Conservation (phyloP, 2,888 invertebrate genomes). For the Lomographa bimaculata region DNA sequence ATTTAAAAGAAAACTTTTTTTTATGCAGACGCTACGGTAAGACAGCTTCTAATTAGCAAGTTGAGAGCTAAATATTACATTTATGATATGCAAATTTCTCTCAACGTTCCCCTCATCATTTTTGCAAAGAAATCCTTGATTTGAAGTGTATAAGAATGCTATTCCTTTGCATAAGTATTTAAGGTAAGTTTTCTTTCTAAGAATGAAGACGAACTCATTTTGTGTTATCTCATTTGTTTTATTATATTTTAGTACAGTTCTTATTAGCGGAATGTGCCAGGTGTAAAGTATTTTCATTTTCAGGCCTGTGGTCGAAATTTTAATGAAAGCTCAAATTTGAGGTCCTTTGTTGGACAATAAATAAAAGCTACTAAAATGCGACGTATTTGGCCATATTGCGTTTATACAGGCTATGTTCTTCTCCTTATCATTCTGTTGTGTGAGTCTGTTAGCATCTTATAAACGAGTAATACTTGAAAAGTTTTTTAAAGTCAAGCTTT, state of each 20-base stretch:
- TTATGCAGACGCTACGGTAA: slow-evolving; percentile 61
- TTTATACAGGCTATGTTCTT: no score
- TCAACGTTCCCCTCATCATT: slow-evolving; percentile 42
- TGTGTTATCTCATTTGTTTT: slow-evolving; percentile 53
- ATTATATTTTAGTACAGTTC: slow-evolving; percentile 40
- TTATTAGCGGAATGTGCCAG: slow-evolving; percentile 30
- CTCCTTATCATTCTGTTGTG: no score
- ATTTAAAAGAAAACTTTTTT: no score
- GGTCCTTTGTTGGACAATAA: no score
- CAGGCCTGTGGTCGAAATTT: not conserved
- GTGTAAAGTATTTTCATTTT: slow-evolving; percentile 20
- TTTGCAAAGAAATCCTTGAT: slow-evolving; percentile 52
- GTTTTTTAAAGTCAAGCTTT: no score
- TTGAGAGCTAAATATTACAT: slow-evolving; percentile 81
- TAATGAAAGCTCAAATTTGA: not conserved
- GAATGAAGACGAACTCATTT: slow-evolving; percentile 52
- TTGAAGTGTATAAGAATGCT: slow-evolving; percentile 39
- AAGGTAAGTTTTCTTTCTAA: slow-evolving; percentile 52
- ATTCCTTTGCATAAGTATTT: slow-evolving; percentile 28
- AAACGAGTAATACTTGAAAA: no score
- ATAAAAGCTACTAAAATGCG: no score
- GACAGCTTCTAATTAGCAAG: slow-evolving; percentile 79
- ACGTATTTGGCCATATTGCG: no score
- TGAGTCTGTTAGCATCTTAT: no score
- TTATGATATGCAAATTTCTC: slow-evolving; percentile 80